These are phyloP conservation scores for Brachionus plicatilis DNA, from an alignment of 1,140 invertebrate species.

Conservation along the genomic window DNA sequence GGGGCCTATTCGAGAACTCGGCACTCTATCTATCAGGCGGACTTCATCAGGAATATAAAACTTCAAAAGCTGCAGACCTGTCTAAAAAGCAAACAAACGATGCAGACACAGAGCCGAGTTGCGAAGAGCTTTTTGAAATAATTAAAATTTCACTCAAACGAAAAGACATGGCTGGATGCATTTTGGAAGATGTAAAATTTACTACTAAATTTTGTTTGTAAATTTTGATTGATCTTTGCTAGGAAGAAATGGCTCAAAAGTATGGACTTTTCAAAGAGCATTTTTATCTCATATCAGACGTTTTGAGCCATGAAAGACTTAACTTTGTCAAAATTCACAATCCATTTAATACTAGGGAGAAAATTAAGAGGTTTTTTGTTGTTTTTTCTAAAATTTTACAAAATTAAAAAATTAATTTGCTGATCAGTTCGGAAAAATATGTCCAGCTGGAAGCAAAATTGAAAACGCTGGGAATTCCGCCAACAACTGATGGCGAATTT, in stretches of 20 bases:
- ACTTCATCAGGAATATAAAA: slow-evolving; percentile 19
- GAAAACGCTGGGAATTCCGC: neutral
- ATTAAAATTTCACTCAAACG: neutral
- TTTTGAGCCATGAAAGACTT: neutral
- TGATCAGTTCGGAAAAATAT: slow-evolving; percentile 19
- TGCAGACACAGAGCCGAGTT: neutral
- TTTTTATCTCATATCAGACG: slow-evolving; percentile 30
- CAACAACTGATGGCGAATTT: slow-evolving; percentile 34
- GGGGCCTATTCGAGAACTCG: slow-evolving; percentile 22
- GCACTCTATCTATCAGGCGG: slow-evolving; percentile 34
- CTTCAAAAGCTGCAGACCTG: neutral
- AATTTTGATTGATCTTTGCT: neutral
- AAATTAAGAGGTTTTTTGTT: slow-evolving; percentile 11
- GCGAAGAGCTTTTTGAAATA: slow-evolving; percentile 26
- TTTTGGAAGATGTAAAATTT: slow-evolving; percentile 38
- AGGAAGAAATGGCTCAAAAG: slow-evolving; percentile 40
- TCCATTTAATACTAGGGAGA: slow-evolving; percentile 34
- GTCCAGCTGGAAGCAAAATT: slow-evolving; percentile 4
- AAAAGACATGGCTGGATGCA: slow-evolving; percentile 36
- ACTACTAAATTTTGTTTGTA: neutral
- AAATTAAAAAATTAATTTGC: neutral
- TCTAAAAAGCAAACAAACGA: neutral
- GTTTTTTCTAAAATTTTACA: neutral
- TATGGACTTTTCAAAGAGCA: slow-evolving; percentile 34
- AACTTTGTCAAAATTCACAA: slow-evolving; percentile 36